These are phyloP conservation scores for Clarias magur DNA, from an alignment of 2,113 vertebrate species.

Conservation along the genomic window DNA sequence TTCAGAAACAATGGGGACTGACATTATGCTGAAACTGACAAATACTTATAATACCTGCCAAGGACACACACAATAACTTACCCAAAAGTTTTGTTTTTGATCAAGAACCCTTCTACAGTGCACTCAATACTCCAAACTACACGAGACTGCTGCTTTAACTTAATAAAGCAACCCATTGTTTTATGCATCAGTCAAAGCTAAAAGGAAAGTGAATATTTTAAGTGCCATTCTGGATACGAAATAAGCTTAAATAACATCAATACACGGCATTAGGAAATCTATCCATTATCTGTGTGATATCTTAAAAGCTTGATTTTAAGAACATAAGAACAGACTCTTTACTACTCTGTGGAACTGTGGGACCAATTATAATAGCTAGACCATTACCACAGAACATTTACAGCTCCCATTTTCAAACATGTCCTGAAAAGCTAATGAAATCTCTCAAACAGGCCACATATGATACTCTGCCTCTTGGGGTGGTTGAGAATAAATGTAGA, in stretches of 20 bases:
- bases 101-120: not conserved
- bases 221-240: constrained; percentile 4
- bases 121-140: not conserved
- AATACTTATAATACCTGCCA: not conserved
- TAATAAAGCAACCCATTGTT: not conserved
- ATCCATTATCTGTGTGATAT: constrained; percentile 4
- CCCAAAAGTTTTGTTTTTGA: not conserved
- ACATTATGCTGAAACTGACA: not conserved
- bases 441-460: not conserved
- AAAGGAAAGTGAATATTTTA: constrained; percentile 4
- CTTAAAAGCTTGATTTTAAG: constrained; percentile 3
- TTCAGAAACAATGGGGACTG: not conserved
- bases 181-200: not conserved
- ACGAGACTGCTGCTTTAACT: not conserved
- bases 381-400: constrained; percentile 15
- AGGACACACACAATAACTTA: not conserved
- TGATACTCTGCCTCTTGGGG: not conserved
- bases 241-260: not conserved
- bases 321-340: constrained; percentile 15
- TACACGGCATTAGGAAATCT: not conserved
- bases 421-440: constrained; percentile 23
- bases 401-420: constrained; percentile 6
- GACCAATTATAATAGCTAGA: constrained; percentile 32
- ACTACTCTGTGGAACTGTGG: constrained; percentile 17
- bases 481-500: not conserved